Evolutionary conservation across 23 tunicate genomes (phyloP).

Genomic region (Ascidia mentula): DNA sequence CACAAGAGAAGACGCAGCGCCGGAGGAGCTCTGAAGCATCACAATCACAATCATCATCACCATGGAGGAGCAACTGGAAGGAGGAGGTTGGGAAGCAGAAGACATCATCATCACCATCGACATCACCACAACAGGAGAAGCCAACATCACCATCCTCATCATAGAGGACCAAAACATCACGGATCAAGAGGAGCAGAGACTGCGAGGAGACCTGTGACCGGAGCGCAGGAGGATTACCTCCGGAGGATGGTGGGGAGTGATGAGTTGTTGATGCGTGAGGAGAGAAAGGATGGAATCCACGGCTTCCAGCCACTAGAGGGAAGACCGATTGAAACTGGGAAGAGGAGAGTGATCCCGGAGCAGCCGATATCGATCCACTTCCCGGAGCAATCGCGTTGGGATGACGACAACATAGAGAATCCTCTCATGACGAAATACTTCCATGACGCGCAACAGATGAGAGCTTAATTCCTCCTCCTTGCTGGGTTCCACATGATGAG

Average conservation of each 20-base stretch:
- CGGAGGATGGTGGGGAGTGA: slow-evolving; percentile 81
- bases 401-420: slow-evolving; percentile 54
- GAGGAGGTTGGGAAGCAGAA: neutral
- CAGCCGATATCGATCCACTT: slow-evolving; percentile 76
- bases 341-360: slow-evolving; percentile 54
- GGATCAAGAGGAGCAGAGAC: slow-evolving; percentile 35
- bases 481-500: too few species aligned
- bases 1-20: slow-evolving; percentile 14
- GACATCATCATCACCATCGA: slow-evolving; percentile 39
- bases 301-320: slow-evolving; percentile 43
- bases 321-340: slow-evolving; percentile 40
- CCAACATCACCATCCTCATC: slow-evolving; percentile 34
- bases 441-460: slow-evolving; percentile 36
- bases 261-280: slow-evolving; percentile 41
- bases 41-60: slow-evolving; percentile 18
- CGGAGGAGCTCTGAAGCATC: neutral
- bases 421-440: slow-evolving; percentile 69
- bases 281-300: slow-evolving; percentile 6
- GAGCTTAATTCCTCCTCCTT: slow-evolving; percentile 11
- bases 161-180: slow-evolving; percentile 30
- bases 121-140: slow-evolving; percentile 34
- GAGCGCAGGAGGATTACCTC: slow-evolving; percentile 68
- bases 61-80: slow-evolving; percentile 24
- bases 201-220: slow-evolving; percentile 43
- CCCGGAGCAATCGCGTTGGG: slow-evolving; percentile 82